Evolutionary conservation across 1,140 invertebrate species (phyloP).

Genomic region (Pristionchus pacificus): DNA sequence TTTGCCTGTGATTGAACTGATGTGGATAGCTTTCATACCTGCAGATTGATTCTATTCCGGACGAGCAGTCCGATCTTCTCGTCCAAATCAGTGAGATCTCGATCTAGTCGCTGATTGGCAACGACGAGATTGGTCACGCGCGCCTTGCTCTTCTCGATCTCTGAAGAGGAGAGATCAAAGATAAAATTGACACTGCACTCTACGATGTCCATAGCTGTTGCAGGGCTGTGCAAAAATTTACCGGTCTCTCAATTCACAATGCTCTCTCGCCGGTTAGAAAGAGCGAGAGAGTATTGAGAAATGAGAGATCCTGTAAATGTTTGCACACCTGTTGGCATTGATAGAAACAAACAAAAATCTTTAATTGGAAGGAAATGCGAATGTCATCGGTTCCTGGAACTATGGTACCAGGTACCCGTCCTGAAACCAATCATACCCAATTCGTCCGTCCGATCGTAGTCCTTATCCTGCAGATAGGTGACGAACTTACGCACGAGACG

Average conservation of each 20-base stretch:
- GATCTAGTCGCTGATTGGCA: constrained; percentile 72
- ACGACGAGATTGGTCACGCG: constrained; percentile 73
- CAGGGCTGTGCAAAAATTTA: too few species aligned
- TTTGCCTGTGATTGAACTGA: constrained; percentile 2
- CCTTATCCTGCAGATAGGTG: background rate
- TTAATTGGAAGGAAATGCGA: too few species aligned
- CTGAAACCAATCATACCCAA: background rate
- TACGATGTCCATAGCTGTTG: too few species aligned
- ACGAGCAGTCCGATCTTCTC: constrained; percentile 77
- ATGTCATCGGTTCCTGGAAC: too few species aligned
- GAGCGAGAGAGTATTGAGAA: too few species aligned
- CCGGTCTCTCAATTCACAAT: too few species aligned
- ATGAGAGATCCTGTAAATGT: too few species aligned
- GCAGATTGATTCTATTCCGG: constrained; percentile 74
- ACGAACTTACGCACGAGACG: background rate
- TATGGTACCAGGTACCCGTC: too few species aligned
- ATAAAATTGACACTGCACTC: constrained; percentile 13
- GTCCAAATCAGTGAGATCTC: constrained; percentile 74
- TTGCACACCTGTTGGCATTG: too few species aligned
- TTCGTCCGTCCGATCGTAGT: background rate
- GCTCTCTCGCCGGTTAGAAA: too few species aligned
- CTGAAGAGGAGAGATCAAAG: constrained; percentile 39
- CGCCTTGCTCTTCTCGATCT: constrained; percentile 66
- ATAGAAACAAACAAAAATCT: too few species aligned
- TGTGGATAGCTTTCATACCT: constrained; percentile 55